Evolutionary conservation across 2,113 vertebrate species (phyloP).

Genomic region (Penelope pileata): DNA sequence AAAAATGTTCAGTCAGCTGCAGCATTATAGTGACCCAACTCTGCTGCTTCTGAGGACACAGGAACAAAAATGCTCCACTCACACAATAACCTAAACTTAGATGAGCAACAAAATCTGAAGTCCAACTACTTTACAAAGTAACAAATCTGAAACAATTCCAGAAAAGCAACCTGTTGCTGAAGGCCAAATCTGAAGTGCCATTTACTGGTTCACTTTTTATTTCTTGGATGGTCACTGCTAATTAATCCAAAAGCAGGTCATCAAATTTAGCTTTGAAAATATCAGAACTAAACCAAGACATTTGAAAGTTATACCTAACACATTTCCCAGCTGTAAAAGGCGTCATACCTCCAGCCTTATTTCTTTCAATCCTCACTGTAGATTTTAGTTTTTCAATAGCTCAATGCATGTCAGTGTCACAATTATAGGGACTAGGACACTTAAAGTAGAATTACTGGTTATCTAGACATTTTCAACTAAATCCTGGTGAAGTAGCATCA

Average conservation of each 20-base stretch:
- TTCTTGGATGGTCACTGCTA: neutral
- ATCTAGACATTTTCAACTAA: conserved; percentile 75
- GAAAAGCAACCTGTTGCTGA: neutral
- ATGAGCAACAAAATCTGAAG: neutral
- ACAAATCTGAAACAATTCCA: neutral
- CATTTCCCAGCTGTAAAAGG: conserved; percentile 84
- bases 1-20: neutral
- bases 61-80: neutral
- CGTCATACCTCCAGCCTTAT: conserved; percentile 76
- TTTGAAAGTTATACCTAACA: conserved; percentile 69
- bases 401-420: conserved; percentile 69
- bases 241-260: neutral
- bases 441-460: conserved; percentile 71
- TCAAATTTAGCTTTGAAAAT: neutral
- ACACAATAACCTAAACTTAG: neutral
- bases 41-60: neutral
- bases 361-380: conserved; percentile 66
- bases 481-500: conserved; percentile 78
- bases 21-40: neutral
- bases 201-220: neutral
- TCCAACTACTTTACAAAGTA: neutral
- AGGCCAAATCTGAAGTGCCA: neutral
- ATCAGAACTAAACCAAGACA: neutral
- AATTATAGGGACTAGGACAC: conserved; percentile 59
- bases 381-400: conserved; percentile 75